A percentile compares a stretch with the other conserved stretches of the same genome.
phyloP scores from a whole-genome alignment of 2,113 vertebrate genomes.

The Sceloporus undulatus region DNA sequence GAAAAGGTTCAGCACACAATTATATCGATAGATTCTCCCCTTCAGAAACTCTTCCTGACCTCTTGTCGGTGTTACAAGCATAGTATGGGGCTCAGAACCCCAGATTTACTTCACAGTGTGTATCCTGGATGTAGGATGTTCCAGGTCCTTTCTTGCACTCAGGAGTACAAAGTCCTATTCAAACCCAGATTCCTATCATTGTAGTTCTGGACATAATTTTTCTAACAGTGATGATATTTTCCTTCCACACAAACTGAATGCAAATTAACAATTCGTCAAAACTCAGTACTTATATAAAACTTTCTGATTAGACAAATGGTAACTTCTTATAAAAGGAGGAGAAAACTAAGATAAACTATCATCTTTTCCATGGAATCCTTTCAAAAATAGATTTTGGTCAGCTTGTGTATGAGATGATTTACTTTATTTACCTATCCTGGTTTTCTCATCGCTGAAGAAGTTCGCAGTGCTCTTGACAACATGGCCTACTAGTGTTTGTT shows the following conservation, averaged over 20 bases:
- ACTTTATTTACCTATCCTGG: conserved; percentile 24
- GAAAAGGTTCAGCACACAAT: not conserved
- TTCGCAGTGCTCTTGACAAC: not conserved
- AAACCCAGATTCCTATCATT: not conserved
- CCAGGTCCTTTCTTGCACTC: not conserved
- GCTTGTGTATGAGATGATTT: not conserved
- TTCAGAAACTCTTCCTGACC: not conserved
- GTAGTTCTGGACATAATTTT: not conserved
- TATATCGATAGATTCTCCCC: not conserved
- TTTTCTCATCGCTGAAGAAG: not conserved
- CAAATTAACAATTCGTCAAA: not conserved
- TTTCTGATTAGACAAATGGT: not conserved
- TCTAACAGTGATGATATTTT: not conserved
- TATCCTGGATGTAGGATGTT: not conserved
- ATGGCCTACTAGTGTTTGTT: not conserved
- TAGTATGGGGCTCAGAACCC: not conserved
- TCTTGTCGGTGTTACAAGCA: not conserved
- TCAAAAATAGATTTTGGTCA: not conserved
- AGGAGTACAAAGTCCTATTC: not conserved
- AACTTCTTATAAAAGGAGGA: not conserved
- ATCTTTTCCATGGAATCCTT: not conserved
- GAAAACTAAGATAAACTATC: too few species aligned
- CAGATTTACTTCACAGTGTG: not conserved
- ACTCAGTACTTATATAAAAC: not conserved
- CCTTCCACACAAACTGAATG: not conserved